Evolutionary conservation across 2,797 vertebrate genomes (phyloP).

Genomic region (Ispidina picta): DNA sequence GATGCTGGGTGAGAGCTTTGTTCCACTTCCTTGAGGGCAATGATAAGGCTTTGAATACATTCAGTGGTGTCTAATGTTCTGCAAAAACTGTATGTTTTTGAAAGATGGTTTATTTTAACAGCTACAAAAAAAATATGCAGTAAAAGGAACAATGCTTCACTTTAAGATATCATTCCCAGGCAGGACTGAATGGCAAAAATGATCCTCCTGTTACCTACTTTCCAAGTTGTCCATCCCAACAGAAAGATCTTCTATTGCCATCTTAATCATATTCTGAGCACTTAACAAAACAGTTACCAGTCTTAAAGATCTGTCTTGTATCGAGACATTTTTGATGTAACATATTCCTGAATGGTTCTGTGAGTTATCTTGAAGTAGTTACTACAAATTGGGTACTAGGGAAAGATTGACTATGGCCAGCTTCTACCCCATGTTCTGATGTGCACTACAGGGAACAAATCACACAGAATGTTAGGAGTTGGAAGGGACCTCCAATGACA

Average conservation of each 20-base stretch:
- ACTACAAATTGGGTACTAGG: neutral
- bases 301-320: neutral
- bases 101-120: slow-evolving; percentile 11
- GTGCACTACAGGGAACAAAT: neutral
- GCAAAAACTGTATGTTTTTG: neutral
- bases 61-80: neutral
- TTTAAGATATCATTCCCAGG: neutral
- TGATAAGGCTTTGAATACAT: neutral
- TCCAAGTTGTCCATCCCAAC: neutral
- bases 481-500: neutral
- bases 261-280: neutral
- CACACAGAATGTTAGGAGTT: too few relatives aligned
- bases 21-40: neutral
- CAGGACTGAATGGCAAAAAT: neutral
- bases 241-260: neutral
- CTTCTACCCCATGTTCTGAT: neutral
- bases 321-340: neutral
- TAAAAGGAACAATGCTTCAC: neutral
- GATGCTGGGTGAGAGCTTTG: neutral
- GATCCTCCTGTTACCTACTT: neutral
- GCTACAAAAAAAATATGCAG: neutral
- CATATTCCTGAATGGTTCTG: neutral
- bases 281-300: neutral
- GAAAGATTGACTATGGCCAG: neutral
- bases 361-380: neutral